Conservation (phyloP, 2,888 invertebrate species). For the Shargacucullia verbasci region DNA sequence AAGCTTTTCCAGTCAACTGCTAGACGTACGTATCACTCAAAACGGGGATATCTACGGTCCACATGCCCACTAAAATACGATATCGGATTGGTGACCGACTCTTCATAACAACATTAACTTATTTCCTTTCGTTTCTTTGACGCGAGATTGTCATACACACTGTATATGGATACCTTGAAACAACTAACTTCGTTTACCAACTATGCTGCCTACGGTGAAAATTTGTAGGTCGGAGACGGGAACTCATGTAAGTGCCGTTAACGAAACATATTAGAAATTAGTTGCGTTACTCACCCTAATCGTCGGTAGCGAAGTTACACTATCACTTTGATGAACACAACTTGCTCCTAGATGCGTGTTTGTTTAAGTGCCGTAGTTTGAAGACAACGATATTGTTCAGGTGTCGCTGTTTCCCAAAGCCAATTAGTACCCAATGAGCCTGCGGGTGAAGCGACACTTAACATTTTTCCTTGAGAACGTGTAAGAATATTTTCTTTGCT, state of each 20-base stretch:
- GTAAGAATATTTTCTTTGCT: background rate
- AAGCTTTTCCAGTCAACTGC: slow-evolving; percentile 3
- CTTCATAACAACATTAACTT: no score
- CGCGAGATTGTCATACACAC: slow-evolving; percentile 19
- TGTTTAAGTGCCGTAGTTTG: slow-evolving; percentile 53
- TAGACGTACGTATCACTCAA: no score
- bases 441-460: background rate
- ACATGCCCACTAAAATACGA: no score
- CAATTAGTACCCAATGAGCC: slow-evolving; percentile 10
- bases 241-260: slow-evolving; percentile 83
- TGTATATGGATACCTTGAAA: slow-evolving; percentile 73
- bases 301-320: slow-evolving; percentile 76
- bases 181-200: slow-evolving; percentile 76
- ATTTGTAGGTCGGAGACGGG: slow-evolving; percentile 68
- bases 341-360: slow-evolving; percentile 55
- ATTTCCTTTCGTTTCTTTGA: slow-evolving; percentile 11
- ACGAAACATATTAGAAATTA: slow-evolving; percentile 85
- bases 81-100: no score
- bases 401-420: slow-evolving; percentile 23
- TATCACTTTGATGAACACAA: slow-evolving; percentile 75
- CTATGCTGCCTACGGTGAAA: slow-evolving; percentile 77
- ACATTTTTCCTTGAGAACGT: background rate
- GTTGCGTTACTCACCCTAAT: slow-evolving; percentile 81
- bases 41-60: no score
- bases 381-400: slow-evolving; percentile 49